Base-by-base conservation (phyloP, 2,113 vertebrate genomes). In the Colaptes auratus region DNA sequence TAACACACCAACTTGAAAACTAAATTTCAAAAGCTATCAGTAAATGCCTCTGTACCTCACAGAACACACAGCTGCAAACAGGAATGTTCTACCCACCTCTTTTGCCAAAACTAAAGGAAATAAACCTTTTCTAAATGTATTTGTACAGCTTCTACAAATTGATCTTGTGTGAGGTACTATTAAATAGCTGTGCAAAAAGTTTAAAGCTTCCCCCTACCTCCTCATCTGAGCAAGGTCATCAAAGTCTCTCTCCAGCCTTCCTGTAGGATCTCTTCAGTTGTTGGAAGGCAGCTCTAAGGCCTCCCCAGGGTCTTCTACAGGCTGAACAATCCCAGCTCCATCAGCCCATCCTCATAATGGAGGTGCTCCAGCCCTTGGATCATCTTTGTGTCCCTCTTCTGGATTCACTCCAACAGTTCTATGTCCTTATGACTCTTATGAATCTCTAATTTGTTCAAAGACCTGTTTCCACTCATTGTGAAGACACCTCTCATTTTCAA, bases 101-200 rank as follows among this genome's bases (percentile, higher is more conserved):
- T 63, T 44, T 8, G 8, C 44, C 44, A 82, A 39, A 77, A 28
- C 13, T 35, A 23, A 52, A 82, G 89, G 24, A 75, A 82, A 78
- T n/a, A 42, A 0, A 61, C 6, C 30, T 89, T 55, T 90, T 36
- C 50, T 70, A 66, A 82, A 79, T 16, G 25, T 7, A 66, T 48
- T 18, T 73, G 24, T 33, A 31, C 21, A 73, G 35, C 10, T 91
- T 80, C 52, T 55, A 67, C 81, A 79, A 70, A 27, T 3, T 48
- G 33, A 3, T 24, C 33, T 7, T 6, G 25, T 0, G 0, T 3
- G 78, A 75, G 33, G 5, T 18, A 14, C 28, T 72, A 82, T 58
- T 82, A 59, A 86, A 88, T 25, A 61, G 16, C 21, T 3, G 1
- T 25, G 17, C 0, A 0, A 52, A 35, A 69, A 73, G 46, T 76